Base-by-base conservation (phyloP, 1,140 invertebrate species). In the Diabrotica undecimpunctata region DNA sequence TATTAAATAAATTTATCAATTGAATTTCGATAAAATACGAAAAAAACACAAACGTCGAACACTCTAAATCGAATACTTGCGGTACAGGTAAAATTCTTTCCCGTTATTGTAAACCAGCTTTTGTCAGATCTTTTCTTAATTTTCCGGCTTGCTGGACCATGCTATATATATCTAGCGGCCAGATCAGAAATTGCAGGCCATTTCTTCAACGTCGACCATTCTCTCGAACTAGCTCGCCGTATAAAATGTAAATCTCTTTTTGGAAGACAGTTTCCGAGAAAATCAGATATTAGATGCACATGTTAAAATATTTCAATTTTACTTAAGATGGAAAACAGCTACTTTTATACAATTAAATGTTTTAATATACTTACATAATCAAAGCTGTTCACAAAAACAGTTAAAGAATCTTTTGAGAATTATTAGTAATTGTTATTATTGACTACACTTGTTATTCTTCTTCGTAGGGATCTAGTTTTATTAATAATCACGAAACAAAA, bases 71-170 rank as follows among this genome's bases (percentile, higher is more conserved):
- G 25, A 55, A 55, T 11, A 14, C 25, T 55, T 11, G 54, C 51
- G 36, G 36, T 62, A 7, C 61, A 62, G 61, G 61, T 62, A 46
- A 54, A 62, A 62, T 62, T 12, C 50, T 46, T n/a, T 53, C 61
- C 53, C 51, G 51, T 54, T 54, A 13, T 41, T 62, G 51, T 11
- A 36, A 54, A 13, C 7, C 60, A 67, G 57, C 66, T 64, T 64
- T 65, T 54, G 55, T 62, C 54, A 64, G 64, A 67, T 64, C 66
- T 64, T 61, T 50, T 61, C 51, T 61, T 64, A 64, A 67, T 67
- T 67, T 67, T 67, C 66, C 66, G 59, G 66, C 59, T 50, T 58
- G 66, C 57, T 67, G 66, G 46, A 25, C 56, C 66, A 56, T 62
- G 62, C 14, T 54, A 64, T 46, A 46, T 46, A 46, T 63, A 58